Percentiles rank a stretch among this genome's conserved stretches.
Conservation (phyloP, 2,888 invertebrate genomes). For the Opisthograptis luteolata region DNA sequence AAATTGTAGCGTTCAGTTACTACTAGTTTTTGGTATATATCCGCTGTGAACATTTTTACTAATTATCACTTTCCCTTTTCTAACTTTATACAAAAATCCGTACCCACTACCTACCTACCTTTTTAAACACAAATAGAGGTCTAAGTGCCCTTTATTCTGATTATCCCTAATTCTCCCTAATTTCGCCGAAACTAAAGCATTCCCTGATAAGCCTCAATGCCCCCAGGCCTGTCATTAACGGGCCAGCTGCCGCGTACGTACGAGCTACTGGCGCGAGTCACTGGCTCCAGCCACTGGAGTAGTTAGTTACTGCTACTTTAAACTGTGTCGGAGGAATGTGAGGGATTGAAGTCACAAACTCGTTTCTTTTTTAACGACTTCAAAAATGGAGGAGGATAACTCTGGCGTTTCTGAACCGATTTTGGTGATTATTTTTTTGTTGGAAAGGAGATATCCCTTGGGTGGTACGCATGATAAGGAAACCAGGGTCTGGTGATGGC, state of each 20-base stretch:
- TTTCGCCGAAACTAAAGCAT: conserved; percentile 17
- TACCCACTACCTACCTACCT: neutral
- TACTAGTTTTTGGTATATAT: too few species aligned
- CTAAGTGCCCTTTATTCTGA: conserved; percentile 6
- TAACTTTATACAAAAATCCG: conserved; percentile 1
- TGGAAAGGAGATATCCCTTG: too few species aligned
- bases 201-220: conserved; percentile 17
- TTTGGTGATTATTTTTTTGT: too few species aligned
- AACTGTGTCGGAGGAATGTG: too few species aligned
- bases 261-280: conserved; percentile 17
- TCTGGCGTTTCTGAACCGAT: too few species aligned
- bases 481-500: too few species aligned
- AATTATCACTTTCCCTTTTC: neutral
- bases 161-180: conserved; percentile 19
- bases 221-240: conserved; percentile 17
- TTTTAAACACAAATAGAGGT: conserved; percentile 13
- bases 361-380: too few species aligned
- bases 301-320: neutral
- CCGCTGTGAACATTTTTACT: too few species aligned
- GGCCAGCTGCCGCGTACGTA: conserved; percentile 11
- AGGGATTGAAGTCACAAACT: too few species aligned
- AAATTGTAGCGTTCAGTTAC: too few species aligned
- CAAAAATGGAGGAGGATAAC: too few species aligned
- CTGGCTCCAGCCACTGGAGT: conserved; percentile 6
- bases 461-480: too few species aligned